These are phyloP conservation scores for Beroe ovata DNA, from an alignment of 37 sponge, comb jelly and placozoan genomes.

Conservation along the genomic window DNA sequence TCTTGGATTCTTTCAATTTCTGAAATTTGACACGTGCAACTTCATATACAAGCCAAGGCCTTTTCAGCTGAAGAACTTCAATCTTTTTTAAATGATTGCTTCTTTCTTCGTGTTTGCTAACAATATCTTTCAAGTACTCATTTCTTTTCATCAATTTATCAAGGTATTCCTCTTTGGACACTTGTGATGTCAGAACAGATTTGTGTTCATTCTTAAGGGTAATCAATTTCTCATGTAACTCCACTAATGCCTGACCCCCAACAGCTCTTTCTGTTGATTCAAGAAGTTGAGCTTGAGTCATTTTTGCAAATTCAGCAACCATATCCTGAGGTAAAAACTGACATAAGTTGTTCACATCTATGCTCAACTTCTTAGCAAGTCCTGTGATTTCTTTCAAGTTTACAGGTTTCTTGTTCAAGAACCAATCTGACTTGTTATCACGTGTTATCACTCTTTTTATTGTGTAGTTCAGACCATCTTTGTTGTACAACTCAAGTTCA, in stretches of 20 bases:
- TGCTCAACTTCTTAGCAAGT: conserved; percentile 73
- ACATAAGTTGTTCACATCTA: conserved; percentile 93
- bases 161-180: conserved; percentile 52
- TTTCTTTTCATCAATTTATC: conserved; percentile 54
- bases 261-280: conserved; percentile 93
- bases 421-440: conserved; percentile 84
- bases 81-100: conserved; percentile 72
- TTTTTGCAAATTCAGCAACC: conserved; percentile 97
- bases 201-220: conserved; percentile 65
- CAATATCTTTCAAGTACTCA: conserved; percentile 71
- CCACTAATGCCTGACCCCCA: conserved; percentile 71
- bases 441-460: conserved; percentile 72
- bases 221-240: conserved; percentile 75
- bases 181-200: conserved; percentile 72
- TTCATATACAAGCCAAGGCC: conserved; percentile 88
- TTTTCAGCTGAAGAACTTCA: conserved; percentile 77
- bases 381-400: conserved; percentile 71
- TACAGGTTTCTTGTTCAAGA: conserved; percentile 73
- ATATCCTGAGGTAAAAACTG: conserved; percentile 98
- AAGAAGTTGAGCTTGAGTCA: conserved; percentile 79
- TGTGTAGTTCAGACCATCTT: conserved; percentile 59
- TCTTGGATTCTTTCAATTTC: conserved; percentile 69
- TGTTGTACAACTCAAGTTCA: conserved; percentile 81
- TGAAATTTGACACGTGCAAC: conserved; percentile 69
- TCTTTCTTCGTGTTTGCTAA: conserved; percentile 75